Percentiles rank a stretch among this genome's conserved stretches.
Evolutionary conservation across 2,113 vertebrate species (phyloP).

Genomic region (Pseudolaguvia tuberculata): DNA sequence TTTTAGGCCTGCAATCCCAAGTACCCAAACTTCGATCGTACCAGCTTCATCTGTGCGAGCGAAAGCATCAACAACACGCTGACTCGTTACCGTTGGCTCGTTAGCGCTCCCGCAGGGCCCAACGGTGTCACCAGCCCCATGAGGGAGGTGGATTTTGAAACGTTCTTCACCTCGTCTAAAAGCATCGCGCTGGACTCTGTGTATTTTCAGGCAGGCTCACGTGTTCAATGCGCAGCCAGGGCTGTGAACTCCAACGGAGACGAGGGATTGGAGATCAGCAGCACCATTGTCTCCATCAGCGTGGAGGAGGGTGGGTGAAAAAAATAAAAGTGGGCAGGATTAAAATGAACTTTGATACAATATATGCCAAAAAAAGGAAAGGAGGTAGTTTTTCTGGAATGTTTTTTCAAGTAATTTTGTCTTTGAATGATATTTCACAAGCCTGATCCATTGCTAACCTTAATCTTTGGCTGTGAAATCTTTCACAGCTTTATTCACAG

Average conservation of each 20-base stretch:
- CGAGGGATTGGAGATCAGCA: constrained; percentile 75
- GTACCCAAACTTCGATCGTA: constrained; percentile 79
- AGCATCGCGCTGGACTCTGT: constrained; percentile 77
- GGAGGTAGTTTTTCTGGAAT: background rate
- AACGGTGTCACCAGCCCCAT: constrained; percentile 79
- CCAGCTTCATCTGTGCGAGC: constrained; percentile 72
- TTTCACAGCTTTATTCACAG: background rate
- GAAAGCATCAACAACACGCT: constrained; percentile 79
- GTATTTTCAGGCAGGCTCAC: constrained; percentile 78
- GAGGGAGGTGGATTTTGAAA: constrained; percentile 77
- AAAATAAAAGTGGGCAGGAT: background rate
- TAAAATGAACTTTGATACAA: background rate
- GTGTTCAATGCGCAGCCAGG: constrained; percentile 73
- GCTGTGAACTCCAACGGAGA: constrained; percentile 74
- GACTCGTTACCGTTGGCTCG: constrained; percentile 76
- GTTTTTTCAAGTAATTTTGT: constrained; percentile 9
- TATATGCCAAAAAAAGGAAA: background rate
- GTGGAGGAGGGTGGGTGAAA: constrained; percentile 69
- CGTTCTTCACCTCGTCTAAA: constrained; percentile 81
- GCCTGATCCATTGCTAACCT: constrained; percentile 3
- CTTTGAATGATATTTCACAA: background rate
- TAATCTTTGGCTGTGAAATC: constrained; percentile 13
- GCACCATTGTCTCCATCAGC: constrained; percentile 68
- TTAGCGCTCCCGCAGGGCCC: constrained; percentile 71
- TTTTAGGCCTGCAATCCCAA: constrained; percentile 77